Percentiles rank a stretch among this genome's conserved stretches.
Evolutionary conservation across 1,140 invertebrate species (phyloP).

Genomic region (Alviniconcha marisindica): DNA sequence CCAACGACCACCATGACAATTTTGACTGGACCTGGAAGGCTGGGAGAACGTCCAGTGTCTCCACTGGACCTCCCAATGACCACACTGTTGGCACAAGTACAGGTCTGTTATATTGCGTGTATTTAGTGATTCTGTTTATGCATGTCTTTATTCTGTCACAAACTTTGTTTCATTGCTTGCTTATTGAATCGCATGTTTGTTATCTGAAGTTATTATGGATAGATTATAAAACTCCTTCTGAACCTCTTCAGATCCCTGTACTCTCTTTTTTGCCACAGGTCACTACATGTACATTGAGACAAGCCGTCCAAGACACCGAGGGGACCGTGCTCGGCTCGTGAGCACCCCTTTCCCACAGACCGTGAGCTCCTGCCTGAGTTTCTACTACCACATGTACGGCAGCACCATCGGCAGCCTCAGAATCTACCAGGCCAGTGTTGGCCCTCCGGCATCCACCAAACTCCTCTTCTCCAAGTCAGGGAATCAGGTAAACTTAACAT

Average conservation of each 20-base stretch:
- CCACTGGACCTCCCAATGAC: slow-evolving; percentile 67
- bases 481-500: slow-evolving; percentile 35
- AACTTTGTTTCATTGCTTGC: too few relatives aligned
- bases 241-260: too few relatives aligned
- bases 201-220: too few relatives aligned
- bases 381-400: slow-evolving; percentile 89
- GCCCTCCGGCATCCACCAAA: background rate
- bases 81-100: slow-evolving; percentile 67
- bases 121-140: too few relatives aligned
- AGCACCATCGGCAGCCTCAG: slow-evolving; percentile 63
- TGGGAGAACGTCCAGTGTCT: slow-evolving; percentile 56
- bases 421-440: slow-evolving; percentile 45
- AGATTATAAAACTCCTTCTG: too few relatives aligned
- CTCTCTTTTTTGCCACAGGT: background rate
- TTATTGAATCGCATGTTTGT: too few relatives aligned
- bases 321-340: slow-evolving; percentile 67
- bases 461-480: slow-evolving; percentile 25
- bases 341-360: slow-evolving; percentile 57
- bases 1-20: slow-evolving; percentile 63
- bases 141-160: too few relatives aligned
- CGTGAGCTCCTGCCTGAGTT: slow-evolving; percentile 70
- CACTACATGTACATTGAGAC: slow-evolving; percentile 84
- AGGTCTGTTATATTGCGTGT: slow-evolving; percentile 45
- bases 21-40: slow-evolving; percentile 69
- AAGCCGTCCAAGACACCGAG: slow-evolving; percentile 77